These are phyloP conservation scores for Scolopax mira DNA, from an alignment of 2,113 vertebrate genomes.

Conservation along the genomic window DNA sequence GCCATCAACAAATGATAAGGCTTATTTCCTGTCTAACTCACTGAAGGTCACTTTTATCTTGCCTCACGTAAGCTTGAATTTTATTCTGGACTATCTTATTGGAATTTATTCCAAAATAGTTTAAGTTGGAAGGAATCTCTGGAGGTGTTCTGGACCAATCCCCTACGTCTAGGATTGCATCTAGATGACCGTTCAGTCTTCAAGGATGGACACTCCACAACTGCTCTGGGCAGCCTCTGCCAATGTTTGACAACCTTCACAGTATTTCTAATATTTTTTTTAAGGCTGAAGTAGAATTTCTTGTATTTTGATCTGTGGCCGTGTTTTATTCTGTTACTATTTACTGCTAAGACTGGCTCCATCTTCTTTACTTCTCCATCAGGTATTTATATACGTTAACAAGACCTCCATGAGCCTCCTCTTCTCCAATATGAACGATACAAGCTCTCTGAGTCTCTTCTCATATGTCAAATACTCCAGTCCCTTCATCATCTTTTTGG, in stretches of 20 bases:
- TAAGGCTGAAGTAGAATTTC: neutral
- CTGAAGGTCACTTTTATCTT: neutral
- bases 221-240: neutral
- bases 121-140: neutral
- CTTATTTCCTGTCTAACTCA: neutral
- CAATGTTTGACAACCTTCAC: neutral
- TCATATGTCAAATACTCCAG: accelerated
- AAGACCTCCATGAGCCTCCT: neutral
- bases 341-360: neutral
- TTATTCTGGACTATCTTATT: neutral
- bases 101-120: neutral
- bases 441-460: neutral
- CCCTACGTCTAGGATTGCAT: accelerated
- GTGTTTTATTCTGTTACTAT: neutral
- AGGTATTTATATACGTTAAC: neutral
- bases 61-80: neutral
- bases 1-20: neutral
- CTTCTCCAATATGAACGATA: neutral
- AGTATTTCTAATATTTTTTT: neutral
- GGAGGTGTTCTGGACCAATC: neutral
- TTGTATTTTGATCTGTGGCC: neutral
- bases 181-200: too few relatives aligned
- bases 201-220: neutral
- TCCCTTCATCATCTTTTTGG: neutral
- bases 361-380: neutral